Base-by-base conservation (phyloP, 2,797 vertebrate species). In the Acrossocheilus fasciatus region DNA sequence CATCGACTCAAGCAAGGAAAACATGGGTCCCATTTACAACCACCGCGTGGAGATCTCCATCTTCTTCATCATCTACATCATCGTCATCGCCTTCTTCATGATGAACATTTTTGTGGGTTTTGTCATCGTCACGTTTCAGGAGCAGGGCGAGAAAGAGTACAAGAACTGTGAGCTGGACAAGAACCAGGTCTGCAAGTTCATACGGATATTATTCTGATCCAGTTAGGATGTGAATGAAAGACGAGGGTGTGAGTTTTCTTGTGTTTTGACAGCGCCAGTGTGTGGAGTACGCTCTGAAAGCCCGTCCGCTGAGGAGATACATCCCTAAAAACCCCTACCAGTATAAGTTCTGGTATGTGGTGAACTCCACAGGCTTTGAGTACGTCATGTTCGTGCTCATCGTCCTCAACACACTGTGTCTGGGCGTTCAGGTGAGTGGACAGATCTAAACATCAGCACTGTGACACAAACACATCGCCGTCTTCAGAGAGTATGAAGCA, bases 41-140 rank as follows among this genome's bases (percentile, higher is more conserved):
- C 96, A 99, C 36, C 97, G 98, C 15, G 96, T 99, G 80, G 98
- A 99, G 94, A 99, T 99, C 92, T 99, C 98, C 23, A 98, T 99
- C 93, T 99, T 99, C 93, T 99, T 99, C 95, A 99, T 99, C 94
- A 98, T 99, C 94, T 99, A 99, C 94, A 99, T 99, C 94, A 99
- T 99, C 95, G 98, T 99, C 91, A 99, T 99, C 62, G 98, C 98
- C 89, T 99, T 99, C 95, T 99, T 99, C 94, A 99, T 99, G 98
- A 99, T 99, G 98, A 99, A 99, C 94, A 99, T 99, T 95, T 99
- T 99, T 85, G 98, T 99, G 77, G 98, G 98, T 94, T 99, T 99
- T 41, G 98, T 99, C 86, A 99, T 99, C 36, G 98, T 99, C 90
- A 99, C 98, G 4, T 99, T 99, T 90, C 98, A 99, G 94, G 98